Base-by-base conservation (phyloP, 2,113 vertebrate species). In the Onychostoma macrolepis region DNA sequence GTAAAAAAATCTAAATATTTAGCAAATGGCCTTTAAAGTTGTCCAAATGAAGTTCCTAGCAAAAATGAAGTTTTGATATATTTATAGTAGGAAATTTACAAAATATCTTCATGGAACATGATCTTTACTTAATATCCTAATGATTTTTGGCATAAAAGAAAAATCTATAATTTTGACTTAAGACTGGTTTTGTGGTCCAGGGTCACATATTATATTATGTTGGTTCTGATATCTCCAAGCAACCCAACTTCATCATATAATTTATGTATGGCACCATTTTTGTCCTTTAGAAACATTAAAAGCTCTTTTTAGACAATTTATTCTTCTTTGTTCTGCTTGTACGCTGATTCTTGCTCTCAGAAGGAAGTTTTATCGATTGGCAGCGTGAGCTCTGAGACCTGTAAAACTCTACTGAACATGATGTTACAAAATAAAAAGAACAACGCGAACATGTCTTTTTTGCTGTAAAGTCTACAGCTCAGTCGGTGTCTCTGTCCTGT, bases 301-400 rank as follows among this genome's bases (percentile, higher is more conserved):
- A 58, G 24, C 53, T 24, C 6, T 10, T 61, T 24, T n/a, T n/a
- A 61, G 24, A n/a, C 56, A 0, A n/a, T 41, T 26, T 43, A 15
- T 12, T 45, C 21, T 75, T 75, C 21, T 43, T n/a, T 75, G 21
- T 45, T 26, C 36, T 43, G 36, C 10, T 15, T 43, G 72, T 43
- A 75, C 11, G 36, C 36, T 43, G 19, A 74, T 76, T 48, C 30
- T 24, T n/a, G 28, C 30, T 36, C 50, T 80, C 9, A 56, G 30
- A 58, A 6, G 50, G 19, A 78, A 15, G 24, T 24, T 61, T 43
- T 78, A 71, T 77, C 21, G 26, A 87, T 84, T 71, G 63, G 33
- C n/a, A 56, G 26, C 26, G 12, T 41, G n/a, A 77, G 36, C 67
- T 78, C 15, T 45, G 61, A 63, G 48, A 61, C 58, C 45, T 43